Evolutionary conservation across 1,140 invertebrate species (phyloP), one percentile per base, ranked within the genome.

Genomic region (Drosophila kepulauana): DNA sequence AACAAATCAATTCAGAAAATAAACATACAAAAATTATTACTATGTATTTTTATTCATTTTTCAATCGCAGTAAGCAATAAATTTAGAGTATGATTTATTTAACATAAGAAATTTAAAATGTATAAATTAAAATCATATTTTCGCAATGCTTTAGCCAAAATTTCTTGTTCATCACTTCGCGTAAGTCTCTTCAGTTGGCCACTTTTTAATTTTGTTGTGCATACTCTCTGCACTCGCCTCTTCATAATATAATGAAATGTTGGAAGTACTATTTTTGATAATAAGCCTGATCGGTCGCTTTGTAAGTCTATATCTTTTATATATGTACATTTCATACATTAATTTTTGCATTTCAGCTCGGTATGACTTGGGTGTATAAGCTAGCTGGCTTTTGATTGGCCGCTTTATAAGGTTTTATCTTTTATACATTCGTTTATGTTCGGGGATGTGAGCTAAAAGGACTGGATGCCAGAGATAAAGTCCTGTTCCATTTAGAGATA

Each of bases 351-450:
- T 25, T 25, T 25, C 20, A 25, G 20, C 20, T 25, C 3, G 61
- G 56, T 30, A 65, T 61, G 61, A 13, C 10, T 0, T 76, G 74
- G 68, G 61, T 54, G 11, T 59, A 41, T 48, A 46, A 65, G 5
- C 13, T n/a, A 3, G 11, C 3, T 25, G 20, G 20, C 20, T 25
- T 25, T 3, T 25, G 20, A 25, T 25, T 25, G 20, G 3, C 4
- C 20, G 20, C 20, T 25, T 25, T 25, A 25, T 20, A 20, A 20
- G 3, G 20, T 20, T 20, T 3, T 2, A 20, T 20, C 20, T 25
- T 25, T 25, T 25, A 25, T 25, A 25, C 4, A 25, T 25, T 25
- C 20, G 20, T 25, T 25, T 0, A 25, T 25, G 4, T 25, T 25
- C 3, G 20, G 3, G 20, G 20, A 25, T 4, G 20, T 25, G 20